Evolutionary conservation across 2,113 vertebrate genomes (phyloP), one percentile per base, ranked within the genome.

Genomic region (Fulica atra): DNA sequence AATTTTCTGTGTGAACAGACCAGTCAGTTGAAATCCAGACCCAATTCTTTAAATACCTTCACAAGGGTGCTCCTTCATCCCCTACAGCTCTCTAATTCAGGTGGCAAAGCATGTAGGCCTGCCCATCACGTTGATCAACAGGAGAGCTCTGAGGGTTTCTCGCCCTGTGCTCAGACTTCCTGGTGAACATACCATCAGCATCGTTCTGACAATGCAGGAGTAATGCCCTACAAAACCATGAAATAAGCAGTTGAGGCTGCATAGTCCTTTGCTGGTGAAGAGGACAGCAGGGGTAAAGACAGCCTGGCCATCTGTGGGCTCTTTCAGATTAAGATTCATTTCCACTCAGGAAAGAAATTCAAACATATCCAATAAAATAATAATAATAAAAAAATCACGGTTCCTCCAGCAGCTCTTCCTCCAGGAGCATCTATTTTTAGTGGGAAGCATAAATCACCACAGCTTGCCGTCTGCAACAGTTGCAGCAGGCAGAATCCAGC

Each of bases 371-470:
- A 85, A 88, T 56, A 79, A 81, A 92, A 82, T n/a, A 53, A 19
- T n/a, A n/a, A 15, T 28, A 38, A 36, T 13, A 72, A 83, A 48
- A 35, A 89, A 90, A 77, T 86, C 71, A 66, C 2, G 0, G 59
- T 8, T 94, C 68, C 61, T 87, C 74, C 77, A 80, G 77, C 59
- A 92, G 81, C 64, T 80, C 73, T 95, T 88, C 64, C 88, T 96
- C 87, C 50, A 95, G 72, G 28, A 95, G 85, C 38, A 68, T 74
- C 95, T 96, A 94, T 97, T 97, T 95, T 96, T 94, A 96, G 96
- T 14, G 71, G 65, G 83, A 35, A 84, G 88, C 78, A 94, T 81
- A 85, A 86, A 95, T 93, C 88, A 83, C 86, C 35, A 44, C 51
- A 65, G 73, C 56, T 74, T 80, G 73, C 59, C 11, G 5, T 14